Evolutionary conservation across 2,888 invertebrate genomes (phyloP).

Genomic region (Eupelmus urozonus): DNA sequence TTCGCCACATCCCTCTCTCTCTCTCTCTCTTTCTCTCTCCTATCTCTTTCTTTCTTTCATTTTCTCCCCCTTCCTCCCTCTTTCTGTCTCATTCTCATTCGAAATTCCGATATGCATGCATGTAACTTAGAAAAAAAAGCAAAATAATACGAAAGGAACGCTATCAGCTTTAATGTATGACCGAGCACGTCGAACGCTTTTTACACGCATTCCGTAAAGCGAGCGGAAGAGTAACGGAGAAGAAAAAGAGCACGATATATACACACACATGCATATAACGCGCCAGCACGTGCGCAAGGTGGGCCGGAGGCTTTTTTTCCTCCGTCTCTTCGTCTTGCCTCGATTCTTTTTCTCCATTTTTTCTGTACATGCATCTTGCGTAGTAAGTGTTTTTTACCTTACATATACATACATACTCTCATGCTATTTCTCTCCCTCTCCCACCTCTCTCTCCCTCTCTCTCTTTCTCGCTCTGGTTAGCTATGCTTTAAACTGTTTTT

Average conservation of each 20-base stretch:
- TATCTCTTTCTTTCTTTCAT: slow-evolving; percentile 21
- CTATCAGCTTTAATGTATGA: slow-evolving; percentile 50
- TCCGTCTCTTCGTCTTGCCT: background rate
- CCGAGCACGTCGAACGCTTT: slow-evolving; percentile 44
- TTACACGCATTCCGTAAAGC: background rate
- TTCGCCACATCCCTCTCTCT: slow-evolving; percentile 53
- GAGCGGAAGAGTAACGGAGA: background rate
- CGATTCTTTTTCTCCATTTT: background rate
- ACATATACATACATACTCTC: background rate
- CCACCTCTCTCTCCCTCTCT: background rate
- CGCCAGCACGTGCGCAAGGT: background rate
- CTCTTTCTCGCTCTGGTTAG: background rate
- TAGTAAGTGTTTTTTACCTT: slow-evolving; percentile 19
- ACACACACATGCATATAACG: background rate
- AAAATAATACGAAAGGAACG: slow-evolving; percentile 12
- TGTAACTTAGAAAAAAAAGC: slow-evolving; percentile 7
- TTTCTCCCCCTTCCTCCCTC: slow-evolving; percentile 51
- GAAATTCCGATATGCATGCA: background rate
- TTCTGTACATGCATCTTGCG: slow-evolving; percentile 18
- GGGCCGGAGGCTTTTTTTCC: background rate
- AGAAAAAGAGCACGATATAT: slow-evolving; percentile 17
- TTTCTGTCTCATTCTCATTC: slow-evolving; percentile 44
- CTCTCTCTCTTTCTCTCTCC: slow-evolving; percentile 44
- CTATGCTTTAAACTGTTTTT: background rate
- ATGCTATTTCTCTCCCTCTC: too few relatives aligned